These are phyloP conservation scores for Myocastor coypus DNA, from an alignment of 2,113 vertebrate genomes.

Conservation along the genomic window DNA sequence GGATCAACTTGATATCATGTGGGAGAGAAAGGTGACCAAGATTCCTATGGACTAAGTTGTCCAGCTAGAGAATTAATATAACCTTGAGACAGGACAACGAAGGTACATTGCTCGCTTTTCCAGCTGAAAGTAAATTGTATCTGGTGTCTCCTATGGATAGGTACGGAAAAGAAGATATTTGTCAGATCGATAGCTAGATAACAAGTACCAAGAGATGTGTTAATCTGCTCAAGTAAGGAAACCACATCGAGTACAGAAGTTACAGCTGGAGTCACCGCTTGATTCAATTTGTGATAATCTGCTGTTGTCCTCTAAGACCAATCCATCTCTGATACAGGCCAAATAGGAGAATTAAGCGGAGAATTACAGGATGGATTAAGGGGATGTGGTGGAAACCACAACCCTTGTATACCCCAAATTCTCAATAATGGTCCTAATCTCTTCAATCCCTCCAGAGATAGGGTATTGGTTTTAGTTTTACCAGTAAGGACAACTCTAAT, in stretches of 20 bases:
- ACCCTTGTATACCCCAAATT: neutral
- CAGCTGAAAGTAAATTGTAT: neutral
- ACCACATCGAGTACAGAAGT: neutral
- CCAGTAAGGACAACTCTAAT: neutral
- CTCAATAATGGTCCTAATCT: neutral
- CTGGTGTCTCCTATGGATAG: neutral
- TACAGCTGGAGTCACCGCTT: neutral
- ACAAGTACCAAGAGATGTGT: neutral
- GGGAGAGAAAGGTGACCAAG: neutral
- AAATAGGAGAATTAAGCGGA: neutral
- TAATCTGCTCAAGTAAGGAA: neutral
- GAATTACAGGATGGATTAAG: too few relatives aligned
- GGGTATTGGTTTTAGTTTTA: neutral
- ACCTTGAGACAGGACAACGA: neutral
- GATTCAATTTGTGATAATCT: neutral
- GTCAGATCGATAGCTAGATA: neutral
- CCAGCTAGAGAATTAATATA: neutral
- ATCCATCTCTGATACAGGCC: neutral
- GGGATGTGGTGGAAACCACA: neutral
- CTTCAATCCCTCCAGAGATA: neutral
- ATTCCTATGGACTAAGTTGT: neutral
- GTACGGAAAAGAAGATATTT: neutral
- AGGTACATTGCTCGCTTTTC: neutral
- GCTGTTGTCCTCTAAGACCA: neutral
- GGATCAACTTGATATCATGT: neutral